Base-by-base conservation (phyloP, 2,797 vertebrate species). In the Xyrichtys novacula region DNA sequence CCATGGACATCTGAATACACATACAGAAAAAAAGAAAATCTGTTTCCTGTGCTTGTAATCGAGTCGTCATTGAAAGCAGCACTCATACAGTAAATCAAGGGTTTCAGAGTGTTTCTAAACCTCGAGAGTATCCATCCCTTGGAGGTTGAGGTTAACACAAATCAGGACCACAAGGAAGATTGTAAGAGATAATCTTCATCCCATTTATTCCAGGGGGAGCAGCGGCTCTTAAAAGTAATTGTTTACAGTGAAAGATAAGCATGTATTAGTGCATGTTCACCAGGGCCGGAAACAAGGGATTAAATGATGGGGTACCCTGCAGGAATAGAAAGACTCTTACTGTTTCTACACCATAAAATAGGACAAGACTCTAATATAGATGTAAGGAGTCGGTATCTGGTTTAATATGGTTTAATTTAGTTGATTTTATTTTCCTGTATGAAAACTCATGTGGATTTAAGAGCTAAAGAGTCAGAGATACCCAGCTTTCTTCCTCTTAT, bases 1-100 rank as follows among this genome's bases (percentile, higher is more conserved):
- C 97, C 97, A 99, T 7, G 97, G 97, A 83, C 97, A 98, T 80
- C 94, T 95, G 84, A 43, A 72, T 28, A 55, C 6, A 75, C 50
- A 82, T 36, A 83, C 2, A 26, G 36, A 22, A 20, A 40, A 10
- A 32, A 25, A 38, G 11, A n/a, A 20, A 67, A 32, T 55, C 9
- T 10, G 31, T 42, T 52, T 66, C 26, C 47, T 39, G 39, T 7
- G 44, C 22, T 62, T 53, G 19, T 58, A 15, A 34, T 14, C 3
- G 11, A 34, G 32, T 34, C 20, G 29, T 46, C 17, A 32, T 31
- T 10, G 22, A 34, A 38, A 46, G 48, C 29, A 32, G 26, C 57
- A 23, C 32, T 49, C 12, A 6, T 31, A 16, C 29, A 38, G 25
- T 28, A 57, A 73, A 47, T 23, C 2, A 1, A 62, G 6, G n/a